A percentile compares a stretch with the other conserved stretches of the same genome.
These are phyloP conservation scores for Platalea minor DNA, from an alignment of 2,797 vertebrate genomes.

Conservation along the genomic window DNA sequence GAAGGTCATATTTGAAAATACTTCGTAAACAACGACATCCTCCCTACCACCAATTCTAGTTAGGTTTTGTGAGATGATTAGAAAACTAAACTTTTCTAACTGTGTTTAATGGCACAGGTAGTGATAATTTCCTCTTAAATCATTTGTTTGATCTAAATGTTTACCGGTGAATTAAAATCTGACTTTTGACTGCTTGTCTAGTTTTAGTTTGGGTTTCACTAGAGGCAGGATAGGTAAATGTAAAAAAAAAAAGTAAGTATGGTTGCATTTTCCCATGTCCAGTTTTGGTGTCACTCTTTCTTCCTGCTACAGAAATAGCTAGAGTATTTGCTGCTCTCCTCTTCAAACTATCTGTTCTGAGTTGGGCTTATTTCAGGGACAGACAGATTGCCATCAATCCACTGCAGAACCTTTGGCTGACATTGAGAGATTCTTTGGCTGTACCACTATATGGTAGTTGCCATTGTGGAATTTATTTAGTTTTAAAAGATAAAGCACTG, in stretches of 20 bases:
- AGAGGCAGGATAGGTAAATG: background rate
- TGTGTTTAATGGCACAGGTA: background rate
- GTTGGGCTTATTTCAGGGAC: background rate
- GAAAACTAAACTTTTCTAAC: background rate
- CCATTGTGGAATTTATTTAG: background rate
- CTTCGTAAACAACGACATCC: background rate
- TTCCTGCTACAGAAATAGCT: background rate
- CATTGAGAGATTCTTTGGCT: background rate
- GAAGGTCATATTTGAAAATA: background rate
- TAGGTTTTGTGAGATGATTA: background rate
- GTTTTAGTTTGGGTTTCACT: background rate
- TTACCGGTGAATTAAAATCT: background rate
- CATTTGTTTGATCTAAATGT: background rate
- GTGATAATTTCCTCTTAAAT: background rate
- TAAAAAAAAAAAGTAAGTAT: background rate
- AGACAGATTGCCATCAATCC: background rate
- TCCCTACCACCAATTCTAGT: background rate
- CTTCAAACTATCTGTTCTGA: background rate
- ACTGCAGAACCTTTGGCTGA: slow-evolving; percentile 1
- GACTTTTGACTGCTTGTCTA: background rate
- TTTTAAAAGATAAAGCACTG: background rate
- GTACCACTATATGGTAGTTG: background rate
- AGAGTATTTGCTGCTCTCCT: background rate
- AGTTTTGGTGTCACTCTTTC: background rate
- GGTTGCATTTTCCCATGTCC: background rate